phyloP scores from a whole-genome alignment of 2,888 invertebrate genomes.

The Antheraea yamamai region DNA sequence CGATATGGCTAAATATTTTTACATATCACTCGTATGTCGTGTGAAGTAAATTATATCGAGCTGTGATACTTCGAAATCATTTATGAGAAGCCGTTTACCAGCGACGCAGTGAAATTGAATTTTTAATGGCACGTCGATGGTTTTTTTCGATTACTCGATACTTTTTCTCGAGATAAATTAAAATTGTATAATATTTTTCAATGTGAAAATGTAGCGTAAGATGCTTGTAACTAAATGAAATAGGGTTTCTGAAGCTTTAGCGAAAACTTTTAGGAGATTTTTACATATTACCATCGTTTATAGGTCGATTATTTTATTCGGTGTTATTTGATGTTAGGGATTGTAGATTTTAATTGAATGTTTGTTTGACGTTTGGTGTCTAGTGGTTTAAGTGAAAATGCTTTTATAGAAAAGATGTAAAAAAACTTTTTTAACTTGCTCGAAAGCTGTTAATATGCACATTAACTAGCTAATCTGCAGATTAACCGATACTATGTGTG shows the following conservation, averaged over 20 bases:
- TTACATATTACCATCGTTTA: constrained; percentile 47
- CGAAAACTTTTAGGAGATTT: constrained; percentile 58
- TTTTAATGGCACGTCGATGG: constrained; percentile 13
- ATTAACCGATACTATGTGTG: too few species aligned
- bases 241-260: constrained; percentile 72
- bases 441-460: too few species aligned
- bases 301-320: constrained; percentile 50
- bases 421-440: neutral
- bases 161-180: constrained; percentile 56
- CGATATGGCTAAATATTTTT: neutral
- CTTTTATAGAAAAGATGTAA: constrained; percentile 68
- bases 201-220: neutral
- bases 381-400: constrained; percentile 73
- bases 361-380: constrained; percentile 79
- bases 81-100: constrained; percentile 27
- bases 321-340: constrained; percentile 32
- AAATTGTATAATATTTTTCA: neutral
- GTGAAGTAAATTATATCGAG: constrained; percentile 59
- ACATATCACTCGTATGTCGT: constrained; percentile 59
- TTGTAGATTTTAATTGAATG: constrained; percentile 38
- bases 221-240: constrained; percentile 37
- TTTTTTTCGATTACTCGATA: constrained; percentile 52
- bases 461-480: too few species aligned
- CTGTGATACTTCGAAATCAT: constrained; percentile 65
- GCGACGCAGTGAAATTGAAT: neutral